These are phyloP conservation scores for Hepsetus odoe DNA, from an alignment of 2,113 vertebrate genomes.

Conservation along the genomic window DNA sequence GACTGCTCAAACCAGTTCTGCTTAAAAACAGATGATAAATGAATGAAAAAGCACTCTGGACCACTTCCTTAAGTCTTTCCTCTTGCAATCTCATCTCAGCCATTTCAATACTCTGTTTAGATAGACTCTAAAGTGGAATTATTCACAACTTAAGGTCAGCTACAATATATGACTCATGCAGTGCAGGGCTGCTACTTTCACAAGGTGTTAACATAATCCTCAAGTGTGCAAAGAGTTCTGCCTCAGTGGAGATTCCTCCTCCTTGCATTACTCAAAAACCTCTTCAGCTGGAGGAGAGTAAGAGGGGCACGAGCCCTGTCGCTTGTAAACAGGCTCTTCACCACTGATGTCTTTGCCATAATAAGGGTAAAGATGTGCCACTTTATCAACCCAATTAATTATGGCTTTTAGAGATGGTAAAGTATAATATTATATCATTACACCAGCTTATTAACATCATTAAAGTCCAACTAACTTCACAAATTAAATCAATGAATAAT, in stretches of 20 bases:
- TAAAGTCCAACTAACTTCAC: neutral
- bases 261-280: neutral
- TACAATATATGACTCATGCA: conserved; percentile 32
- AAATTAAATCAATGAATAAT: too few relatives aligned
- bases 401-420: neutral
- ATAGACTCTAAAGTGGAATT: conserved; percentile 31
- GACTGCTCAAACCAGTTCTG: neutral
- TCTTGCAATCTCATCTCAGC: neutral
- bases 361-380: neutral
- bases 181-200: neutral
- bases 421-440: neutral
- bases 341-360: too few relatives aligned
- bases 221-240: neutral
- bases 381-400: neutral
- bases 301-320: neutral
- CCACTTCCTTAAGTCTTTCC: neutral
- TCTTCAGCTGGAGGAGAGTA: neutral
- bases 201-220: conserved; percentile 25
- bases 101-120: conserved; percentile 30
- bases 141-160: conserved; percentile 26
- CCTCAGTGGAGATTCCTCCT: neutral
- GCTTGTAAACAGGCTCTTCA: neutral
- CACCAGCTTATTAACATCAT: neutral
- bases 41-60: neutral
- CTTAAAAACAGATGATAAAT: neutral